These are phyloP conservation scores for Campoletis raptor DNA, from an alignment of 2,888 invertebrate genomes.

Conservation along the genomic window DNA sequence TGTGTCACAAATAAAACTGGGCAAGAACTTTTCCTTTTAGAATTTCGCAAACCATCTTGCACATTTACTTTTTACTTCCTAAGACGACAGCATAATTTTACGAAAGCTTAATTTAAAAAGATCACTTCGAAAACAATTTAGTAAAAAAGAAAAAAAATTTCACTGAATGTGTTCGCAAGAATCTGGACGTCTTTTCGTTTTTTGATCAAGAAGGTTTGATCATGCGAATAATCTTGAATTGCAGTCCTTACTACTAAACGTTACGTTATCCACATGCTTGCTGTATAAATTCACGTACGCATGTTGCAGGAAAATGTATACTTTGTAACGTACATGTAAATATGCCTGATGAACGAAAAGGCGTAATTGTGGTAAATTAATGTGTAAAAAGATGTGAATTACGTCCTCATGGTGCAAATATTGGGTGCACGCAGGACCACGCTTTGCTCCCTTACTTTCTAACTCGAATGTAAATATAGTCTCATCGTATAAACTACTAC, in stretches of 20 bases:
- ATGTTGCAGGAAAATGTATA: not conserved
- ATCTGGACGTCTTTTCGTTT: no score
- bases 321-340: not conserved
- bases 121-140: no score
- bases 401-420: not conserved
- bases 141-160: no score
- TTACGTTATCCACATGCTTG: not conserved
- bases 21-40: no score
- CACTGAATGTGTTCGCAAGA: no score
- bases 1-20: no score
- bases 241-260: not conserved
- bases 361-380: not conserved
- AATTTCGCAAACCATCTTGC: no score
- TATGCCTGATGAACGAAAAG: not conserved
- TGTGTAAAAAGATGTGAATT: slow-evolving; percentile 1
- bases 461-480: slow-evolving; percentile 52
- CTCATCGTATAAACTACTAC: slow-evolving; percentile 33
- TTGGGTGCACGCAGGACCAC: not conserved
- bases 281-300: not conserved
- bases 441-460: slow-evolving; percentile 60
- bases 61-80: no score
- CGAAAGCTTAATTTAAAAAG: no score
- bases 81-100: no score
- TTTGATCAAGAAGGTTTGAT: no score
- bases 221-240: no score